phyloP scores from a whole-genome alignment of 2,797 vertebrate species.

The Typhlichthys eigenmanni region DNA sequence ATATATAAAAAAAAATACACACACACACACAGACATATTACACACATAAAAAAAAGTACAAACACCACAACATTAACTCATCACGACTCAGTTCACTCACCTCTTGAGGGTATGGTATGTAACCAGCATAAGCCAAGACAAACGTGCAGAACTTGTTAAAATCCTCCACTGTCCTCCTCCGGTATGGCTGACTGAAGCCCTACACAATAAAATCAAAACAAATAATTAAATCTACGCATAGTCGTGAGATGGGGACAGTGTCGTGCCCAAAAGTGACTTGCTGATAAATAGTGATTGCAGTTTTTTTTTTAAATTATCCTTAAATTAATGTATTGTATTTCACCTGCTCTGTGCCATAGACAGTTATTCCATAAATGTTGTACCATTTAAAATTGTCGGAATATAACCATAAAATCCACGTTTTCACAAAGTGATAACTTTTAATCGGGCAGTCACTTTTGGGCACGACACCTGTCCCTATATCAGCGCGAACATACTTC shows the following conservation, averaged over 20 bases:
- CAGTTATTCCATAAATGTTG: too few relatives aligned
- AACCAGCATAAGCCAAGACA: slow-evolving; percentile 96
- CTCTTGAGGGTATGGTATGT: slow-evolving; percentile 95
- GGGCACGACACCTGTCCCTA: slow-evolving; percentile 4
- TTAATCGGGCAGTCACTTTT: too few relatives aligned
- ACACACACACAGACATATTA: too few relatives aligned
- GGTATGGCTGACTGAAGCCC: slow-evolving; percentile 78
- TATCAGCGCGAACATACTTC: slow-evolving; percentile 1
- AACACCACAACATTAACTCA: background rate
- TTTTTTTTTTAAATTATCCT: too few relatives aligned
- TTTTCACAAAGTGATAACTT: too few relatives aligned
- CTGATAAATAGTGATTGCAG: too few relatives aligned
- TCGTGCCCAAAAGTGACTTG: too few relatives aligned
- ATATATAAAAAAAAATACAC: too few relatives aligned
- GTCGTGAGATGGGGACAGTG: slow-evolving; percentile 26
- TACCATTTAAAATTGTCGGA: too few relatives aligned
- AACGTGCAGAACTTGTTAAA: slow-evolving; percentile 99
- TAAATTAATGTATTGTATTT: too few relatives aligned
- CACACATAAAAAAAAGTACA: background rate
- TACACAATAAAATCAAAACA: slow-evolving; percentile 42
- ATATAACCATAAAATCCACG: too few relatives aligned
- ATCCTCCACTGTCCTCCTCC: slow-evolving; percentile 92
- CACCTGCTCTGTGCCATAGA: too few relatives aligned
- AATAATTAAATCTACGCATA: slow-evolving; percentile 15
- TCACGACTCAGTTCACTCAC: slow-evolving; percentile 64